Conservation (phyloP, 1,140 invertebrate species). For the Drosophila nigromelanica region DNA sequence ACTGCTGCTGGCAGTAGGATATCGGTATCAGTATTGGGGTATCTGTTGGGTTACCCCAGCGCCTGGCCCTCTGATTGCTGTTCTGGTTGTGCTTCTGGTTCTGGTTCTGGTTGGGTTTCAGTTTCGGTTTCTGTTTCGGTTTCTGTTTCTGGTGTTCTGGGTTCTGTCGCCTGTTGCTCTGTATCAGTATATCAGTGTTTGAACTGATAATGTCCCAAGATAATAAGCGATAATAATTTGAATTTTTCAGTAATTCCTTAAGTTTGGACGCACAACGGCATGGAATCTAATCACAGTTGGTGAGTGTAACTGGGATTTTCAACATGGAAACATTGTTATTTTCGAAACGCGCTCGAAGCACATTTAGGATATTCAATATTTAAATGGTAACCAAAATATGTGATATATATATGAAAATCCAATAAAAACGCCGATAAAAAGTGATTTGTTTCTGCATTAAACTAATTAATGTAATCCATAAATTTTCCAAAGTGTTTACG, state of each 20-base stretch:
- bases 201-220: constrained; percentile 84
- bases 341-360: constrained; percentile 23
- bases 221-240: constrained; percentile 84
- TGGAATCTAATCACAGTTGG: constrained; percentile 83
- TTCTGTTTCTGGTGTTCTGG: constrained; percentile 8
- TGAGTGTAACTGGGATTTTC: constrained; percentile 84
- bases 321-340: constrained; percentile 77
- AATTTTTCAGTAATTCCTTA: constrained; percentile 83
- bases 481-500: constrained; percentile 13
- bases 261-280: constrained; percentile 74
- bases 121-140: constrained; percentile 17
- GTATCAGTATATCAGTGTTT: constrained; percentile 84
- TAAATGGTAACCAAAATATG: constrained; percentile 5
- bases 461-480: constrained; percentile 12
- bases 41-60: constrained; percentile 33
- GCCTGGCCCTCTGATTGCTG: constrained; percentile 24
- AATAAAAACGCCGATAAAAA: constrained; percentile 4
- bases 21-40: constrained; percentile 59
- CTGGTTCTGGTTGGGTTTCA: constrained; percentile 21
- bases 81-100: constrained; percentile 16
- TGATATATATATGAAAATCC: neutral
- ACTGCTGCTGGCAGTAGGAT: constrained; percentile 72
- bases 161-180: constrained; percentile 35
- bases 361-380: constrained; percentile 9
- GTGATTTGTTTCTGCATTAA: constrained; percentile 20